Evolutionary conservation across 1,140 invertebrate genomes (phyloP), one percentile per base, ranked within the genome.

Genomic region (Nephila pilipes): DNA sequence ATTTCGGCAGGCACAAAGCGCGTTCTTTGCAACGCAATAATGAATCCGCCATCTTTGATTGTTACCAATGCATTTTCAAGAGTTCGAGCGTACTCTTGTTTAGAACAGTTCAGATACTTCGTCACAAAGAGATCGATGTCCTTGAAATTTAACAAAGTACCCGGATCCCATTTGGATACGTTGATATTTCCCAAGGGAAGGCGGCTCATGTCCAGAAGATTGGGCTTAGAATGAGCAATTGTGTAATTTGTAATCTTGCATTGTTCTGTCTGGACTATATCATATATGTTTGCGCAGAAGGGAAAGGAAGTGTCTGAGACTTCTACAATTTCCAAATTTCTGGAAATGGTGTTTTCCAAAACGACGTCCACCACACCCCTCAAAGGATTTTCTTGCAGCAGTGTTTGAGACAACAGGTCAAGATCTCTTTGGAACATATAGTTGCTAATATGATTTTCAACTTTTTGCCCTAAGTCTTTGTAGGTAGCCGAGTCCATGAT

Each of bases 281-380:
- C 93, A 22, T 94, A 94, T 18, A 96, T 91, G 32, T 93, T 83
- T 38, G 94, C 83, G 80, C 95, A 94, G 2, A 96, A 54, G 20
- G 93, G 54, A 90, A 94, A 94, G 10, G 94, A 93, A 25, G 94
- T 94, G 3, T 95, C 95, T 79, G 94, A 95, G 1, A 97, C 95
- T 96, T 99, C 98, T 6, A 97, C 96, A n/a, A 97, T 96, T 94
- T 98, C 98, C 3, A 99, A 95, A 94, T 97, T 97, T 0, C 97
- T 94, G 0, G 97, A 96, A 32, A 96, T 96, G 54, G 96, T 96
- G 95, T 99, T 99, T 95, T 99, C 98, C 22, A 97, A 95, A 0
- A 97, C 97, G 32, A 97, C 95, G 94, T 99, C 97, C 12, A 97
- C 94, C 65, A 97, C 95, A 0, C 97, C 92, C 55, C 97, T 95